Evolutionary conservation across 2,797 vertebrate species (phyloP).

Genomic region (Sebastes diploproa): DNA sequence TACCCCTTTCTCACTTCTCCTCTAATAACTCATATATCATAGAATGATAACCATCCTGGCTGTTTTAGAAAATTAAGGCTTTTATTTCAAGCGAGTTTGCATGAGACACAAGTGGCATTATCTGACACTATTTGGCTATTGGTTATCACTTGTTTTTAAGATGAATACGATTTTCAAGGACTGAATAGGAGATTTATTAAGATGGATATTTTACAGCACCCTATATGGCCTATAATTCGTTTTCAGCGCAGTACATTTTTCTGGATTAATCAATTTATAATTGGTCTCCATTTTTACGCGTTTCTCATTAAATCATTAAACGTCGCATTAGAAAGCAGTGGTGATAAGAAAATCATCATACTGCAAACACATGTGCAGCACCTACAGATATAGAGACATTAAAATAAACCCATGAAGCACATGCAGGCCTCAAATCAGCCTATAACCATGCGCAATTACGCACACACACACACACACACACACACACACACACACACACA

Average conservation of each 20-base stretch:
- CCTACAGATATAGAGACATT: constrained; percentile 11
- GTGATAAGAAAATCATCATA: background rate
- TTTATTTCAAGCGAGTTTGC: background rate
- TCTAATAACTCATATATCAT: too few species aligned
- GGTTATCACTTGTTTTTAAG: constrained; percentile 15
- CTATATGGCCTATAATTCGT: constrained; percentile 17
- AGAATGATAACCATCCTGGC: background rate
- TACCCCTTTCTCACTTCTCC: too few species aligned
- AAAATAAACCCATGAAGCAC: constrained; percentile 15
- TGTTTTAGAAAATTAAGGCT: background rate
- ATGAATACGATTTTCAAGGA: constrained; percentile 14
- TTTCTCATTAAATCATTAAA: background rate
- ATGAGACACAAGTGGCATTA: constrained; percentile 21
- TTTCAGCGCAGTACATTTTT: constrained; percentile 27
- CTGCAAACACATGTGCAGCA: constrained; percentile 19
- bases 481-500: background rate
- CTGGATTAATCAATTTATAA: constrained; percentile 12
- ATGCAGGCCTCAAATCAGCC: constrained; percentile 19
- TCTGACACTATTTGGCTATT: background rate
- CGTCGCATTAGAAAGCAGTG: background rate
- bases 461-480: background rate
- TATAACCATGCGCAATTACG: background rate
- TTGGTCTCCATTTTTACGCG: background rate
- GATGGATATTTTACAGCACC: constrained; percentile 12
- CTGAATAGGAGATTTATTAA: constrained; percentile 8